Evolutionary conservation across 2,797 vertebrate genomes (phyloP).

Genomic region (Takifugu ocellatus): DNA sequence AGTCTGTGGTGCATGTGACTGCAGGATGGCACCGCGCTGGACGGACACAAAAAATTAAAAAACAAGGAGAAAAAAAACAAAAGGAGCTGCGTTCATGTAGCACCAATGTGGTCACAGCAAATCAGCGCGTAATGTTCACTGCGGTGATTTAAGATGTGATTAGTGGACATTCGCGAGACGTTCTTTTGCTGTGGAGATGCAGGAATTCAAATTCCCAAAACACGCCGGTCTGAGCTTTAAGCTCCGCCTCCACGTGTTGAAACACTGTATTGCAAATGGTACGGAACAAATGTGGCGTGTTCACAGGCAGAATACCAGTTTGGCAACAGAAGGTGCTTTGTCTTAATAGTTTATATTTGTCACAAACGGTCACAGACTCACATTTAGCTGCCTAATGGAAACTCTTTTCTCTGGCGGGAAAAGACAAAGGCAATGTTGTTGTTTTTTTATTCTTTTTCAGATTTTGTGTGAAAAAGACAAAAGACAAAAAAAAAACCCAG

Average conservation of each 20-base stretch:
- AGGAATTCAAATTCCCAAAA: conserved; percentile 59
- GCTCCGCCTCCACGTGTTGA: conserved; percentile 12
- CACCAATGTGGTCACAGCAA: conserved; percentile 21
- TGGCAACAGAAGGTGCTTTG: conserved; percentile 65
- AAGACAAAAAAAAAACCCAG: conserved; percentile 17
- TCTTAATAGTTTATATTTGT: conserved; percentile 37
- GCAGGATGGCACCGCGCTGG: conserved; percentile 19
- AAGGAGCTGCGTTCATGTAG: conserved; percentile 18
- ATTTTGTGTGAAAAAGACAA: conserved; percentile 9
- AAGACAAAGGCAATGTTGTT: conserved; percentile 63
- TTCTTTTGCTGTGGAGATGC: background rate
- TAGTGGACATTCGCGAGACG: too few relatives aligned
- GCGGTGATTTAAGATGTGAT: too few relatives aligned
- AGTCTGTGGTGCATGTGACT: conserved; percentile 31
- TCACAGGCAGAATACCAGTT: conserved; percentile 40
- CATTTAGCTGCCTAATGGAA: conserved; percentile 72
- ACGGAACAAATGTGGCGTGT: conserved; percentile 33
- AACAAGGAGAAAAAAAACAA: background rate
- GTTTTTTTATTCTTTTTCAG: conserved; percentile 31
- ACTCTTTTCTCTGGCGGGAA: conserved; percentile 49
- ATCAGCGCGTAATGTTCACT: conserved; percentile 13
- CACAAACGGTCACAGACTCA: conserved; percentile 60
- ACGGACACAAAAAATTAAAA: conserved; percentile 2
- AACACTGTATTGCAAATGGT: conserved; percentile 35
- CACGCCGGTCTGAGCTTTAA: conserved; percentile 11